Evolutionary conservation across 1,140 invertebrate genomes (phyloP).

Genomic region (Eupeodes corollae): DNA sequence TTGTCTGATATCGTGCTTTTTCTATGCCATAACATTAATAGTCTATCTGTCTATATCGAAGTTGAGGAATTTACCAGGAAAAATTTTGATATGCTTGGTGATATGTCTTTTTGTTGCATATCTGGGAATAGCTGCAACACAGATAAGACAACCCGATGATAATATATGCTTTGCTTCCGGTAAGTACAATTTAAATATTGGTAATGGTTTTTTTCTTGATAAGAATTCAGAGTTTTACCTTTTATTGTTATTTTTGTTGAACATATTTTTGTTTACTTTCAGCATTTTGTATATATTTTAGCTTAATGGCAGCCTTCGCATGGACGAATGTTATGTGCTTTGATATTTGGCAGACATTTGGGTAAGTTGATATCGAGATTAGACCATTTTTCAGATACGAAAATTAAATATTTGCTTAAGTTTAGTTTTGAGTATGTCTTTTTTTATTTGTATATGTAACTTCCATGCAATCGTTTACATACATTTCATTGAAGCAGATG

Average conservation of each 20-base stretch:
- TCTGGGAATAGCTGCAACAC: slow-evolving; percentile 43
- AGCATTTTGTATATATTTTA: slow-evolving; percentile 72
- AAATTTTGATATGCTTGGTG: slow-evolving; percentile 56
- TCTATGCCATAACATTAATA: slow-evolving; percentile 49
- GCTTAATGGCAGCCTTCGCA: slow-evolving; percentile 72
- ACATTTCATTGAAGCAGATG: too few relatives aligned
- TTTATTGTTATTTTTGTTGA: slow-evolving; percentile 4
- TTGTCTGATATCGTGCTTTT: slow-evolving; percentile 44
- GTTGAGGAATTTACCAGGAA: slow-evolving; percentile 56
- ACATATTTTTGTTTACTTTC: slow-evolving; percentile 44
- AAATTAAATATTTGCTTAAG: too few relatives aligned
- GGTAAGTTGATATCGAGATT: slow-evolving; percentile 46
- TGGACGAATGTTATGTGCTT: slow-evolving; percentile 87
- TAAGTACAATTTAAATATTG: slow-evolving; percentile 8
- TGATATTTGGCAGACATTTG: slow-evolving; percentile 79
- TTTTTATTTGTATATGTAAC: too few relatives aligned
- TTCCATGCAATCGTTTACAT: too few relatives aligned
- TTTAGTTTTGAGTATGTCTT: too few relatives aligned
- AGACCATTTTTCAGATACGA: too few relatives aligned
- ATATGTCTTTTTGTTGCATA: slow-evolving; percentile 50
- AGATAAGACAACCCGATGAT: slow-evolving; percentile 31
- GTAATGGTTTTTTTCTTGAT: neutral
- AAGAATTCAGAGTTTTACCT: neutral
- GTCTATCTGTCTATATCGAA: slow-evolving; percentile 52
- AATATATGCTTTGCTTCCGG: slow-evolving; percentile 26